Base-by-base conservation (phyloP, 2,797 vertebrate genomes). In the Ceryle rudis region DNA sequence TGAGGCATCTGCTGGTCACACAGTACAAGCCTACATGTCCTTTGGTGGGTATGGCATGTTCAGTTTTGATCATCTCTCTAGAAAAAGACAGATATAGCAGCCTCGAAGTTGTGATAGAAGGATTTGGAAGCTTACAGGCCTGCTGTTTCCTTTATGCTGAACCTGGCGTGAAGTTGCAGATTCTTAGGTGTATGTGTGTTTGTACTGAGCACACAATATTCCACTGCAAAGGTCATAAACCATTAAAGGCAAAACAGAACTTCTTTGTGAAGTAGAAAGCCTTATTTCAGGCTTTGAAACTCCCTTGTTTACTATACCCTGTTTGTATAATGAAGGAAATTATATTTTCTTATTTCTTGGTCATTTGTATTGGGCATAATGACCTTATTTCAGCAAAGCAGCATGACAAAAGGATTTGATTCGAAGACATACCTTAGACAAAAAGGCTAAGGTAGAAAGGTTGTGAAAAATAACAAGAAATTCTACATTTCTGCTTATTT, bases 111-210 rank as follows among this genome's bases (percentile, higher is more conserved):
- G 47, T 4, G 28, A 49, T 22, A 57, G 62, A 93, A 86, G 21
- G 37, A 86, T 78, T 61, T 54, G 10, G 31, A 79, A 86, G 8
- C 16, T 46, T 28, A 52, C 3, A 72, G 16, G 42, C 0, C 0
- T 78, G 39, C 44, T 73, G 33, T 25, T 13, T 64, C 15, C 4
- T 70, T 88, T 62, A 52, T 49, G 26, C 10, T 79, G 60, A 67
- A 73, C 23, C 54, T 42, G 4, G 26, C 12, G n/a, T 52, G 69
- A 61, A 62, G 33, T 13, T 51, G 51, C 16, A 91, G 84, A 84
- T 73, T 31, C 44, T 67, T 60, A 77, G 26, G 10, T 52, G 19
- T 37, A 16, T 22, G 4, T 46, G 12, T 57, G 49, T 62, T 77
- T 42, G 29, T 39, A 67, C 54, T 23, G 23, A 83, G 14, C n/a